These are phyloP conservation scores for Callipepla californica DNA, from an alignment of 2,113 vertebrate species.

Conservation along the genomic window DNA sequence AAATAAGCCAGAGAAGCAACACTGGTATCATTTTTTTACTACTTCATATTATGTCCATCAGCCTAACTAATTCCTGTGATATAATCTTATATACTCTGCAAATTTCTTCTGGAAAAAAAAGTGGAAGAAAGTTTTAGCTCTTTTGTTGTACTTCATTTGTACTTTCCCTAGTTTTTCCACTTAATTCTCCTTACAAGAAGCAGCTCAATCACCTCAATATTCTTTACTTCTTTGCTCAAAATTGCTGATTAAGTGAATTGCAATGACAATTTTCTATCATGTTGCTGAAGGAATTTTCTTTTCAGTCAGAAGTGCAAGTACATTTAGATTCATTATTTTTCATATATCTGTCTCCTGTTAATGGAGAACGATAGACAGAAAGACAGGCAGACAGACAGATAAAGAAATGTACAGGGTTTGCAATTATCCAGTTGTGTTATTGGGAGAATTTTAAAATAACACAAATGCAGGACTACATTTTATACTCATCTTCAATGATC, in stretches of 20 bases:
- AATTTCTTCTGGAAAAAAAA: background rate
- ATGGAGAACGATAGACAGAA: background rate
- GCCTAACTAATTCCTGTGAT: slow-evolving; percentile 13
- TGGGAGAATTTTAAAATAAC: background rate
- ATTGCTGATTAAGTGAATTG: background rate
- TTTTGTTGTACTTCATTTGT: background rate
- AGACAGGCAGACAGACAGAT: background rate
- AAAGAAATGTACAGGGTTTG: background rate
- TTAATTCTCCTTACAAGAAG: background rate
- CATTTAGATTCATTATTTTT: background rate
- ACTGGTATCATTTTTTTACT: background rate
- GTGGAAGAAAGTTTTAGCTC: background rate
- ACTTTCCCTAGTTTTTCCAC: background rate
- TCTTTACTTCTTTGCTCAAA: background rate
- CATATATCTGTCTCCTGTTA: background rate
- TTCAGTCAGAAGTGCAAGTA: background rate
- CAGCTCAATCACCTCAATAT: background rate
- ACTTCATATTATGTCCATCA: background rate
- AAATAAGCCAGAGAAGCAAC: background rate
- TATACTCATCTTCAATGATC: background rate
- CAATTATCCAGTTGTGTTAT: background rate
- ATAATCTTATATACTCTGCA: background rate
- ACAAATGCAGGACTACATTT: background rate
- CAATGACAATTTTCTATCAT: background rate
- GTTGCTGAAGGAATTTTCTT: background rate